These are phyloP conservation scores for Lophotis ruficrista DNA, from an alignment of 2,113 vertebrate species.

Conservation along the genomic window DNA sequence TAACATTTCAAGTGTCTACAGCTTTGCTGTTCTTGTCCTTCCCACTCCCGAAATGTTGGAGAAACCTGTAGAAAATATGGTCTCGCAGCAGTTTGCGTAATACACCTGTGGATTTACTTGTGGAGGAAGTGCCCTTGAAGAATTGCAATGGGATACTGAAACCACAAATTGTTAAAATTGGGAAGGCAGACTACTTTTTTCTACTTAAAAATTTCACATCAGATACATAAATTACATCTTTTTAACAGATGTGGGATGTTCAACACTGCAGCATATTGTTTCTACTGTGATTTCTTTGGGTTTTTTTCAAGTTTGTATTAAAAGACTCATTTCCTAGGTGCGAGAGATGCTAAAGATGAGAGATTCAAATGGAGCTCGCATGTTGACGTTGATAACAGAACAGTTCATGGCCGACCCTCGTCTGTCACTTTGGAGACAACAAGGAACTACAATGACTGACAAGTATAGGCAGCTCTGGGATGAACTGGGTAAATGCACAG, in stretches of 20 bases:
- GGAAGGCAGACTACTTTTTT: not conserved
- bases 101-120: not conserved
- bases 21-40: not conserved
- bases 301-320: slow-evolving; percentile 36
- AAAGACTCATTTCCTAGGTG: slow-evolving; percentile 79
- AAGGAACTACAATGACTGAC: slow-evolving; percentile 96
- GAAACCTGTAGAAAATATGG: not conserved
- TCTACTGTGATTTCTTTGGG: not conserved
- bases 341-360: slow-evolving; percentile 98
- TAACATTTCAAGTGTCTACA: not conserved
- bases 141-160: not conserved
- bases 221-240: not conserved
- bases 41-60: not conserved
- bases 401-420: slow-evolving; percentile 96
- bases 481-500: slow-evolving; percentile 80
- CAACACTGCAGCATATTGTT: not conserved
- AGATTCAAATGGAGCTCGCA: slow-evolving; percentile 94
- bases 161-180: not conserved
- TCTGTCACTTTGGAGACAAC: slow-evolving; percentile 91
- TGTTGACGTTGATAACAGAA: slow-evolving; percentile 95
- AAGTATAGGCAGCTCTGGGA: slow-evolving; percentile 98
- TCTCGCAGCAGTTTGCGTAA: not conserved
- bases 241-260: not conserved
- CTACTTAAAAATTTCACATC: not conserved
- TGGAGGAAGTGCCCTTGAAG: not conserved